phyloP scores from a whole-genome alignment of 2,888 invertebrate genomes.

The Steinernema scapterisci region DNA sequence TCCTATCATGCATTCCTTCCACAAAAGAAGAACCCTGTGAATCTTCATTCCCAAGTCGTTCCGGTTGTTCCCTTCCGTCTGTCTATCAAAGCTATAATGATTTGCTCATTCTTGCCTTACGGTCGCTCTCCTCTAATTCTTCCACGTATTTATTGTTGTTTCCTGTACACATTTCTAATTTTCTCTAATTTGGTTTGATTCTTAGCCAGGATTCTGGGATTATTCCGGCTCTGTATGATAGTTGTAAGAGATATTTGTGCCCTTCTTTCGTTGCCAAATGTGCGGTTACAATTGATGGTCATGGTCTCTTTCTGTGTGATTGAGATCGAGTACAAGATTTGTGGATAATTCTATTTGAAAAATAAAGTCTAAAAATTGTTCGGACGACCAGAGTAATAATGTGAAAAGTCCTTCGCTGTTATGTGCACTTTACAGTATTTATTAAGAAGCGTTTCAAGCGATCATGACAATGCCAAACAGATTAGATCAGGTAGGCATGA shows the following conservation, averaged over 20 bases:
- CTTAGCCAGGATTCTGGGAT: background rate
- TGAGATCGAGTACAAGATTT: background rate
- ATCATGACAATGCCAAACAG: too few relatives aligned
- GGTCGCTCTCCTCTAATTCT: slow-evolving; percentile 14
- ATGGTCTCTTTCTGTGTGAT: background rate
- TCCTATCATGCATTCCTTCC: too few relatives aligned
- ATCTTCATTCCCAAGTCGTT: too few relatives aligned
- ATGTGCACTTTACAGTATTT: too few relatives aligned
- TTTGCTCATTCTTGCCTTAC: slow-evolving; percentile 29
- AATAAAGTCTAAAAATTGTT: background rate
- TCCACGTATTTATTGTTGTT: background rate
- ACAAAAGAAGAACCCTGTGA: too few relatives aligned
- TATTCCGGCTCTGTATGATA: background rate
- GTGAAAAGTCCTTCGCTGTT: too few relatives aligned
- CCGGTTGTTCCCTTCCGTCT: background rate
- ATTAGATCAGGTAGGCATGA: too few relatives aligned
- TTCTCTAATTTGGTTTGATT: background rate
- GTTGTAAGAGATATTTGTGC: background rate
- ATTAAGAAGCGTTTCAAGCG: too few relatives aligned
- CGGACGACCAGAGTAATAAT: too few relatives aligned
- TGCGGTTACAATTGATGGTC: background rate
- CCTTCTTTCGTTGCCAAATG: background rate
- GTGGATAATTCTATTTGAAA: slow-evolving; percentile 16
- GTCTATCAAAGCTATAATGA: slow-evolving; percentile 27
- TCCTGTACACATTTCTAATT: background rate